phyloP scores from a whole-genome alignment of 2,113 vertebrate genomes.

The Candoia aspera region DNA sequence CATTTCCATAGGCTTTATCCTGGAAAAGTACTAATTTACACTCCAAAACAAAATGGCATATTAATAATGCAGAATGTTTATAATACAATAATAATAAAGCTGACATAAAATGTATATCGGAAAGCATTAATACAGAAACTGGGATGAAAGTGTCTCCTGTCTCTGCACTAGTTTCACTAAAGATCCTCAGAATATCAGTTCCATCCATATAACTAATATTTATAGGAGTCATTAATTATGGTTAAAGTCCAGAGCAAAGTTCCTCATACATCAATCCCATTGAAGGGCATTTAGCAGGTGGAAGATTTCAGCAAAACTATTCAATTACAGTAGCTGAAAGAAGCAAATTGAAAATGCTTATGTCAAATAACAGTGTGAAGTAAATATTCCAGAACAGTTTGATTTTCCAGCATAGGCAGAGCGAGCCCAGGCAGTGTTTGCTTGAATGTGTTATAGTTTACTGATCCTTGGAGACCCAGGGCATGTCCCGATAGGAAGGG shows the following conservation, averaged over 20 bases:
- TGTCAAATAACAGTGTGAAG: not conserved
- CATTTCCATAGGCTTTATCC: not conserved
- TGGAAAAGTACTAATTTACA: not conserved
- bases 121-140: not conserved
- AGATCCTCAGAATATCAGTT: not conserved
- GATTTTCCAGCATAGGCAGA: not conserved
- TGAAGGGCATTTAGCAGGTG: slow-evolving; percentile 7
- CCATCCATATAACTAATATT: not conserved
- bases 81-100: not conserved
- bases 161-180: not conserved
- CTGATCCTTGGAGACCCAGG: not conserved
- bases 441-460: not conserved
- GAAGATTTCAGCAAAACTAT: not conserved
- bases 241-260: not conserved
- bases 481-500: not conserved
- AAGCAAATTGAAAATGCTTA: not conserved
- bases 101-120: not conserved
- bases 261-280: not conserved
- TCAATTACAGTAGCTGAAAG: not conserved
- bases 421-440: not conserved
- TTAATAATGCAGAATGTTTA: not conserved
- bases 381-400: not conserved
- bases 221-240: slow-evolving; percentile 9
- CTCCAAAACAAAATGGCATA: not conserved
- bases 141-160: not conserved